Conservation (phyloP, 2,797 vertebrate species). For the Spinus pinus region DNA sequence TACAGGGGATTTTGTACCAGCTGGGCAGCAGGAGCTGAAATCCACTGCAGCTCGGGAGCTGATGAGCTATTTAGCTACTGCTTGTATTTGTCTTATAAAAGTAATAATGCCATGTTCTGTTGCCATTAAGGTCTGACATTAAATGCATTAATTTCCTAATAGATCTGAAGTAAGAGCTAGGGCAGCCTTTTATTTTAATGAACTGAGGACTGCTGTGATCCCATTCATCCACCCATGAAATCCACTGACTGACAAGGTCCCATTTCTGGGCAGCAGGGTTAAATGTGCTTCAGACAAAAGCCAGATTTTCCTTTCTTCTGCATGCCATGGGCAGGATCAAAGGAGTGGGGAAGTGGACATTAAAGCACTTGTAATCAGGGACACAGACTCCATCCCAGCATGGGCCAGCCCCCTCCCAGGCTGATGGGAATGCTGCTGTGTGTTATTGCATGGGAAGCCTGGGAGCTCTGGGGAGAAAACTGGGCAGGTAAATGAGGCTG, state of each 20-base stretch:
- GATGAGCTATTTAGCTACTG: constrained; percentile 26
- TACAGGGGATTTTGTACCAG: constrained; percentile 27
- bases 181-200: constrained; percentile 49
- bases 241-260: constrained; percentile 64
- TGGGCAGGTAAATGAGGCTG: background rate
- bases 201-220: constrained; percentile 56
- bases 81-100: constrained; percentile 28
- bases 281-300: constrained; percentile 60
- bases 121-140: constrained; percentile 11
- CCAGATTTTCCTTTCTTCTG: constrained; percentile 63
- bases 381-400: constrained; percentile 48
- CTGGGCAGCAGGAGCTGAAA: constrained; percentile 44
- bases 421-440: background rate
- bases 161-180: background rate
- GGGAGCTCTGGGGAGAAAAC: background rate
- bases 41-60: background rate
- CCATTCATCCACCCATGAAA: constrained; percentile 66
- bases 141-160: constrained; percentile 37
- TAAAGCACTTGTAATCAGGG: constrained; percentile 60
- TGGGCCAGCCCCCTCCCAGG: constrained; percentile 46
- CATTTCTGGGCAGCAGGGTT: constrained; percentile 53
- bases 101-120: background rate
- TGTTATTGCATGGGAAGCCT: background rate
- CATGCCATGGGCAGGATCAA: constrained; percentile 60
- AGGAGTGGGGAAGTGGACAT: constrained; percentile 53